Base-by-base conservation (phyloP, 2,888 invertebrate species). In the Tiliacea citrago region DNA sequence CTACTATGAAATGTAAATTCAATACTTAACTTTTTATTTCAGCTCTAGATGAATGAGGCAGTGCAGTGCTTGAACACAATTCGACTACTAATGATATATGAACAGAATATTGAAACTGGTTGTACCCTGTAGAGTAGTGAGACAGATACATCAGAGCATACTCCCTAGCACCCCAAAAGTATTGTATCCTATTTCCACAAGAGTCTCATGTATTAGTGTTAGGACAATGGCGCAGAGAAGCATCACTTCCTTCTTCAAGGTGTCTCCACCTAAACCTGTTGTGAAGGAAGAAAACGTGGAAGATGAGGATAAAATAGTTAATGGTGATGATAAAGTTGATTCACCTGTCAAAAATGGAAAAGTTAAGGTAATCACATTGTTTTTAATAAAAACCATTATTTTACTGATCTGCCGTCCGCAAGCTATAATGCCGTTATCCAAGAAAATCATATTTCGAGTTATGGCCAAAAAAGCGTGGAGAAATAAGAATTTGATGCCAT, bases 181-280 rank as follows among this genome's bases (percentile, higher is more conserved):
- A 13, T 13, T 65, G 10, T 42, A n/a, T 5, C 69, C 58, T 35
- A 8, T 78, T 51, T 7, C 72, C 47, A 10, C 58, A 53, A 76
- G 68, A 57, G 24, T 68, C 21, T 29, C 65, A 45, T 74, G 68
- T 73, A 10, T 42, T 57, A 63, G 66, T 69, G 29, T 68, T 21
- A 89, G 84, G 81, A 92, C 77, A 2, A 96, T 96, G 96, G 90
- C 96, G 3, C 96, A 96, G 84, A 94, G 92, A 84, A 96, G 94
- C 79, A 96, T 96, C 55, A 96, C 92, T 18, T 96, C 96, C 0
- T 96, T 96, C 81, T 96, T 96, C 81, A 94, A 93, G 79, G 90
- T 90, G 61, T 93, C 93, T 13, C 95, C 96, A 0, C 93, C 94
- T 45, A 95, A 94, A 81, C 68, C 86, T 16, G 68, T 68, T 29